Percentiles rank a stretch among this genome's conserved stretches.
phyloP scores from a whole-genome alignment of 2,888 invertebrate species.

The Agrotis segetum region DNA sequence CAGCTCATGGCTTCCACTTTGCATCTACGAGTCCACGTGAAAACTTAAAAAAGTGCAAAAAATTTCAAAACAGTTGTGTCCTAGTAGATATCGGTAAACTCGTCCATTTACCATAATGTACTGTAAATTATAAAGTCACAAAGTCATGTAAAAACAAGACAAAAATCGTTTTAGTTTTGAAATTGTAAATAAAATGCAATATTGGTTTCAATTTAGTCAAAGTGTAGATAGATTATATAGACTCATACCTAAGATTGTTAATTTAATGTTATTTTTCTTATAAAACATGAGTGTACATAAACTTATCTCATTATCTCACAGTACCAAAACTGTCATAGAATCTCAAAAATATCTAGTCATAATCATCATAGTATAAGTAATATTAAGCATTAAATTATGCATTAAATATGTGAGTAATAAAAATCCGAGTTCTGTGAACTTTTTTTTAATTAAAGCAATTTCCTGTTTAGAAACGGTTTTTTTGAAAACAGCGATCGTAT shows the following conservation, averaged over 20 bases:
- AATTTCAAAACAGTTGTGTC: background rate
- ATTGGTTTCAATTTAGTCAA: background rate
- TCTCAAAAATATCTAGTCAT: slow-evolving; percentile 28
- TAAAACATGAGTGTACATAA: no score
- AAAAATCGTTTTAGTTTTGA: background rate
- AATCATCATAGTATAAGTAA: slow-evolving; percentile 5
- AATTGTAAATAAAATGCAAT: slow-evolving; percentile 9
- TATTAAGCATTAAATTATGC: no score
- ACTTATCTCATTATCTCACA: background rate
- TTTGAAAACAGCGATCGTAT: background rate
- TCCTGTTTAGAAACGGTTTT: background rate
- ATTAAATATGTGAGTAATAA: slow-evolving; percentile 12
- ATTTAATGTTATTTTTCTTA: no score
- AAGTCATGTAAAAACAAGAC: background rate
- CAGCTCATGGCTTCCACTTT: no score
- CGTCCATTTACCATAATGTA: slow-evolving; percentile 8
- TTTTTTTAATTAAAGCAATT: background rate
- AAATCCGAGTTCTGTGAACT: background rate
- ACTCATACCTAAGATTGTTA: background rate
- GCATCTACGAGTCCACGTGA: background rate
- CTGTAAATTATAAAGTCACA: background rate
- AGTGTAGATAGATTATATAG: slow-evolving; percentile 5
- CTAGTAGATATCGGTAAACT: background rate
- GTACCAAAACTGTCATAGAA: slow-evolving; percentile 19
- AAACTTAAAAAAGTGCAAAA: background rate